Conservation (phyloP, 2,888 invertebrate species). For the Melanchra persicariae region DNA sequence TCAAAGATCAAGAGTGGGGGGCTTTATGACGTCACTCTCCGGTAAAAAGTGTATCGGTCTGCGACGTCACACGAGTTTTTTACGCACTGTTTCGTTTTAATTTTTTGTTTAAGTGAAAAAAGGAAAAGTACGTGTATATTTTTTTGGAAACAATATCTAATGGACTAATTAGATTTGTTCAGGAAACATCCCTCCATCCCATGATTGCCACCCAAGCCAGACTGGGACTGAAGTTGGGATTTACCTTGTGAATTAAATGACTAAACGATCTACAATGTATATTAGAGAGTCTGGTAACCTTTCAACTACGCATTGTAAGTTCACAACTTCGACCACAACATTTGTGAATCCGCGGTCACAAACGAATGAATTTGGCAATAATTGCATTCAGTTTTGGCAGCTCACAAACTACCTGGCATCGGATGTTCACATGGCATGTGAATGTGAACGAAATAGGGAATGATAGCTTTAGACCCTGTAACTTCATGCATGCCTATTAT, state of each 20-base stretch:
- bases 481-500: neutral
- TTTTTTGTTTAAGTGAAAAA: too few species aligned
- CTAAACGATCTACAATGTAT: neutral
- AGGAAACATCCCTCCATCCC: too few species aligned
- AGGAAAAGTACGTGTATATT: too few species aligned
- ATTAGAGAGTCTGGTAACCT: neutral
- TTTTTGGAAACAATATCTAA: too few species aligned
- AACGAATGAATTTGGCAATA: constrained; percentile 38
- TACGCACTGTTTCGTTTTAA: too few species aligned
- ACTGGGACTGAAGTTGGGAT: too few species aligned
- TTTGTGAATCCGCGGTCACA: constrained; percentile 18
- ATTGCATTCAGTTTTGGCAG: constrained; percentile 44
- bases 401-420: constrained; percentile 18
- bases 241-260: neutral
- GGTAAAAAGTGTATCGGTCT: too few species aligned
- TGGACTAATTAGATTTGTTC: too few species aligned
- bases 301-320: constrained; percentile 1
- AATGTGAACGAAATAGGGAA: neutral
- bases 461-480: neutral
- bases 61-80: too few species aligned
- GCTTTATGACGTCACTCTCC: too few species aligned
- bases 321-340: constrained; percentile 13
- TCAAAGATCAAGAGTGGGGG: too few species aligned
- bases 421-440: neutral
- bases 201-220: too few species aligned